Base-by-base conservation (phyloP, 2,888 invertebrate genomes). In the Camptogramma bilineatum region DNA sequence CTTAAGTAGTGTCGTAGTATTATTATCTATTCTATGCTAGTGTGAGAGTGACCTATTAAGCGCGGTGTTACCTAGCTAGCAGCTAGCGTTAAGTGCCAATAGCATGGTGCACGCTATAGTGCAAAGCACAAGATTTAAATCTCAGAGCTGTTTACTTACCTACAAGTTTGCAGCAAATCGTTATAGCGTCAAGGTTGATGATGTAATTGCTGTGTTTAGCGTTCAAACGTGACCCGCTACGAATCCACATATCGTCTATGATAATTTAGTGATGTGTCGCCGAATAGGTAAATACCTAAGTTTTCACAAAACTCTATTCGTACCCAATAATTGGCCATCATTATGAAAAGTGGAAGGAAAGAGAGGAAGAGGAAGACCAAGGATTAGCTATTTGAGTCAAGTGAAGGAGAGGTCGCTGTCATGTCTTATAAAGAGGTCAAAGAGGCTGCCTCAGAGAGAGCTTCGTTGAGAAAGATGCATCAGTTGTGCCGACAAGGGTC, bases 171-270 rank as follows among this genome's bases (percentile, higher is more conserved):
- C 75, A 74, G 80, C 79, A 83, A 82, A 84, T 80, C 81, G 81
- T 77, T 82, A 58, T 50, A 61, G 73, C 72, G 79, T 74, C 91
- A 90, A 92, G 92, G 92, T 82, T 88, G 86, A 80, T 93, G 92
- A 93, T 89, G 92, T 92, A 92, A 93, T 90, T 87, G 85, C 89
- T 83, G 80, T 72, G 85, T 92, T 91, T 91, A 91, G 88, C 88
- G 77, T 76, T 78, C 75, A 81, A 86, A 85, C 86, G 84, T 77
- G 80, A 84, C 75, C 77, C 76, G 82, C 78, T 78, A 75, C 74
- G 77, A 80, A 74, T 76, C 70, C 61, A 68, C 34, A 48, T 62
- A 71, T 64, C 63, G 50, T n/a, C 19, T 63, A 62, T 61, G 54
- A 57, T 54, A 60, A 52, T 39, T 17, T 34, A 61, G 64, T 61